Evolutionary conservation across 2,113 vertebrate species (phyloP), one percentile per base, ranked within the genome.

Genomic region (Mobula birostris): DNA sequence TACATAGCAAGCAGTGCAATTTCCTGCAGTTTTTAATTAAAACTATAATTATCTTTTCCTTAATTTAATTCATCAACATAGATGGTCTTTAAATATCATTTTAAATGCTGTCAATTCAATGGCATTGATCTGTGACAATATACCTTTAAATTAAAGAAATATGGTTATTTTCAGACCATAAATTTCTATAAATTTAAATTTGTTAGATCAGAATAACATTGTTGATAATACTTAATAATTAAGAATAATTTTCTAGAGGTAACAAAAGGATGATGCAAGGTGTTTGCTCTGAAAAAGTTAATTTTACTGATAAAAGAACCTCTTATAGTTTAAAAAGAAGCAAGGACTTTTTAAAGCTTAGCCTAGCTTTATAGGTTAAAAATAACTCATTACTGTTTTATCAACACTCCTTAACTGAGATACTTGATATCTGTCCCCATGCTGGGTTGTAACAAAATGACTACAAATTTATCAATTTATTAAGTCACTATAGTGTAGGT

Each of bases 401-500:
- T 90, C 61, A 90, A 15, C 63, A 90, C 85, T n/a, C n/a, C 29
- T 66, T 90, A 17, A 90, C 85, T 8, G 85, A 66, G 85, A 79
- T 90, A 66, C 58, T 66, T 90, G 85, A 66, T 90, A 66, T 90
- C 85, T 90, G 85, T 90, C 85, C 63, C 61, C 15, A 32, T 90
- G 58, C 29, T n/a, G 29, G 68, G 17, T 15, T 15, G 21, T 72
- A 92, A 91, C 88, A 91, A 92, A 74, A 27, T 93, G 91, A 68
- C 40, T 93, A 93, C 68, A 72, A 56, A 74, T 93, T 15, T 76
- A 93, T 93, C 91, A 93, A 93, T 93, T 56, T 93, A 74, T 93
- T 27, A 93, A 74, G 48, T 74, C 68, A 5, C 40, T 27, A 21
- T 93, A 70, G 27, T 27, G 70, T 40, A 70, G 63, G 68, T 56